phyloP scores from a whole-genome alignment of 2,888 invertebrate genomes.

The Autographa gamma region DNA sequence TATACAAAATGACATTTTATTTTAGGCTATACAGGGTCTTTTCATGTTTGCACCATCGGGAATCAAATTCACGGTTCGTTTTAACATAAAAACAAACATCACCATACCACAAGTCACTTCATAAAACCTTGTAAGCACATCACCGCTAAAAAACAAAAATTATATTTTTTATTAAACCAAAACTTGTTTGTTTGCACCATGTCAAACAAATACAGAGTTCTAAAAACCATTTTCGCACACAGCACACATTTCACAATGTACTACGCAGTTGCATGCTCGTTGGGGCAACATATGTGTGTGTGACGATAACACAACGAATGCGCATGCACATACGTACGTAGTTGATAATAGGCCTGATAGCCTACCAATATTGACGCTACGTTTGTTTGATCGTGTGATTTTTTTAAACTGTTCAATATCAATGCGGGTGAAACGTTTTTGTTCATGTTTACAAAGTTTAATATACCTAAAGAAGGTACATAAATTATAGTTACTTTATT shows the following conservation, averaged over 20 bases:
- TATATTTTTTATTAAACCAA: constrained; percentile 16
- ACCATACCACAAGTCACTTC: no score
- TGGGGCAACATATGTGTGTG: constrained; percentile 64
- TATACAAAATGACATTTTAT: neutral
- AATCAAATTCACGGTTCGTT: neutral
- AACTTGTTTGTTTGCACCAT: constrained; percentile 41
- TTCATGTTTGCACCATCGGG: neutral
- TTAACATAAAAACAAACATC: neutral
- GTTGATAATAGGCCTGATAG: constrained; percentile 70
- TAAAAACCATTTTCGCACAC: constrained; percentile 62
- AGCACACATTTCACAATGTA: constrained; percentile 72
- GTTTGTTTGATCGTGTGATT: constrained; percentile 35
- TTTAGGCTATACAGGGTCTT: neutral
- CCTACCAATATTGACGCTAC: constrained; percentile 52
- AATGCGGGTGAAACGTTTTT: neutral
- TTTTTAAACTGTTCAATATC: constrained; percentile 14
- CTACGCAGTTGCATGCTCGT: constrained; percentile 81
- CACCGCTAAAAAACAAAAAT: neutral
- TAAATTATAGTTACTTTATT: no score
- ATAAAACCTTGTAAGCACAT: neutral
- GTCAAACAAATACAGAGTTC: constrained; percentile 48
- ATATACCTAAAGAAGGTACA: no score
- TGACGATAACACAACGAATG: constrained; percentile 65
- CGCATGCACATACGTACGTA: constrained; percentile 66
- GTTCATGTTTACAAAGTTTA: neutral